These are phyloP conservation scores for Zoanthus sansibaricus DNA, from an alignment of 92 coral and sea anemone genomes.

Conservation along the genomic window DNA sequence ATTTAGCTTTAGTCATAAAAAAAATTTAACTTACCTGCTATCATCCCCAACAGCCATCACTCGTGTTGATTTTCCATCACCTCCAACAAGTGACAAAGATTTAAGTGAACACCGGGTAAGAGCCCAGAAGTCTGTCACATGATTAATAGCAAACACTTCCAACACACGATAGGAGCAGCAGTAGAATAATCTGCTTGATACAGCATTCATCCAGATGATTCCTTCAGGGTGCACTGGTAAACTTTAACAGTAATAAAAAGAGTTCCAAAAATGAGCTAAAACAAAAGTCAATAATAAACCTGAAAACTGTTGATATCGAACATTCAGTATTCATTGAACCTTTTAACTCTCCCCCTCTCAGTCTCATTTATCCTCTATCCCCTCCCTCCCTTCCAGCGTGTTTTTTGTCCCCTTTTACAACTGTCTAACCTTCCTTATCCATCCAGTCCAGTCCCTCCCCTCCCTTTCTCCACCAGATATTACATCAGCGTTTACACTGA, in stretches of 20 bases:
- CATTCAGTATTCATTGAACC: too few species aligned
- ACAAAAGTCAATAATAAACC: too few species aligned
- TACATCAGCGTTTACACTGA: too few species aligned
- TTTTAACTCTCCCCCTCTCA: too few species aligned
- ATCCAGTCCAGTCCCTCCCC: too few species aligned
- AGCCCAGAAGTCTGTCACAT: conserved; percentile 90
- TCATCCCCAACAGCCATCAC: conserved; percentile 92
- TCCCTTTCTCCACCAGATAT: too few species aligned
- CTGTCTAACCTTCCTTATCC: too few species aligned
- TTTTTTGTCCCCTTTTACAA: too few species aligned
- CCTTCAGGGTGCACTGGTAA: conserved; percentile 92
- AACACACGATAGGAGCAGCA: conserved; percentile 85
- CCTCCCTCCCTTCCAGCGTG: too few species aligned
- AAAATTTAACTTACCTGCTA: conserved; percentile 38
- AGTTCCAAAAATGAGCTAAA: not conserved
- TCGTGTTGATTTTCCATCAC: conserved; percentile 80
- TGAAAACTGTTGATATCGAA: too few species aligned
- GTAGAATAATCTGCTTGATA: conserved; percentile 80
- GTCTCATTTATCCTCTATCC: too few species aligned
- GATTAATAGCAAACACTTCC: conserved; percentile 91
- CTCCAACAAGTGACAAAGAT: conserved; percentile 80
- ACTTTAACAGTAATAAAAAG: conserved; percentile 49
- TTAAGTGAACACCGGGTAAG: conserved; percentile 86
- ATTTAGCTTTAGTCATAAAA: too few species aligned
- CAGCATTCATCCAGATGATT: conserved; percentile 91